Conservation (phyloP, 1,140 invertebrate species). For the Ceratitis capitata region DNA sequence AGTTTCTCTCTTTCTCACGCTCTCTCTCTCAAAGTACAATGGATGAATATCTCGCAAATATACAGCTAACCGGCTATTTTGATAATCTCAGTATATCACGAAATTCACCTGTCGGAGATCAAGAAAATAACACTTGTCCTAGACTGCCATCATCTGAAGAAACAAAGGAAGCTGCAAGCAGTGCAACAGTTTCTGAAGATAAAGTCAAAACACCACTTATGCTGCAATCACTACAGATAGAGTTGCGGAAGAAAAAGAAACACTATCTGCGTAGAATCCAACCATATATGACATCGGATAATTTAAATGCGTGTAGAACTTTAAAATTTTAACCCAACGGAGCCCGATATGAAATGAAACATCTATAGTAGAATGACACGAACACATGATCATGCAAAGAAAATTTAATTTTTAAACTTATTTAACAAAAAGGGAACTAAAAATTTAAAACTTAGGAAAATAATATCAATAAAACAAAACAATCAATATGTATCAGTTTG, state of each 20-base stretch:
- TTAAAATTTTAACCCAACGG: neutral
- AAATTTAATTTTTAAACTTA: neutral
- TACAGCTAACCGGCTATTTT: neutral
- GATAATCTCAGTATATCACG: neutral
- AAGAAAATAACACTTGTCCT: neutral
- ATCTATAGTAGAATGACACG: too few relatives aligned
- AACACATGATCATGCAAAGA: too few relatives aligned
- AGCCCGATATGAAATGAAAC: neutral
- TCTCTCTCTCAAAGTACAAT: too few relatives aligned
- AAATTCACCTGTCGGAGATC: neutral
- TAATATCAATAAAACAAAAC: too few relatives aligned
- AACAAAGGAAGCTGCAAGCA: neutral
- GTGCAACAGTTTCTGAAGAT: neutral
- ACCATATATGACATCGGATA: neutral
- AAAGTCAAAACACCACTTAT: neutral
- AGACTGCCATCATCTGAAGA: neutral
- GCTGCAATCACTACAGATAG: neutral
- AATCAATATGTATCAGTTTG: too few relatives aligned
- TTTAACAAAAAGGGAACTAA: neutral
- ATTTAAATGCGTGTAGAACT: neutral
- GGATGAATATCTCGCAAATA: neutral
- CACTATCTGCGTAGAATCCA: neutral
- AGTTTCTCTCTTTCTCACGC: too few relatives aligned
- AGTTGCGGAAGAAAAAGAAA: neutral
- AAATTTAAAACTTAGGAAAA: too few relatives aligned